Conservation (phyloP, 1,140 invertebrate genomes). For the Drosophila ambigua region DNA sequence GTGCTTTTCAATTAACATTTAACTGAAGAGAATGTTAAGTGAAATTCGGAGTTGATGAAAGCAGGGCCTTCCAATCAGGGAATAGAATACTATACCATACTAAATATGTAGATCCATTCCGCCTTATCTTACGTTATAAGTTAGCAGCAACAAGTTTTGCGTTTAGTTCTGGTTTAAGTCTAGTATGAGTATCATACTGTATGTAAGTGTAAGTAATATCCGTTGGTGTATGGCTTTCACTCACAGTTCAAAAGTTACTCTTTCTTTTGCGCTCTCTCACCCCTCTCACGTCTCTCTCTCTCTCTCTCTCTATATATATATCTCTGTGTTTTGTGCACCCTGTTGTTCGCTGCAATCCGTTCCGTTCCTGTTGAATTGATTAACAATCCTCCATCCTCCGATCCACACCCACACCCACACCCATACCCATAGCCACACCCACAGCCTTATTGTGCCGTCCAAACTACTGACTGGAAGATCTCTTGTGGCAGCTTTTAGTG, state of each 20-base stretch:
- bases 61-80: slow-evolving; percentile 24
- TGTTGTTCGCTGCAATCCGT: slow-evolving; percentile 11
- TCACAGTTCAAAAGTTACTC: slow-evolving; percentile 30
- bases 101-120: no score
- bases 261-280: slow-evolving; percentile 20
- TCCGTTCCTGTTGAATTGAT: slow-evolving; percentile 13
- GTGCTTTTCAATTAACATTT: slow-evolving; percentile 41
- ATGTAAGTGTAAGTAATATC: slow-evolving; percentile 56
- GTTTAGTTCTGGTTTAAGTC: slow-evolving; percentile 32
- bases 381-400: slow-evolving; percentile 12
- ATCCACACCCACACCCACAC: not conserved
- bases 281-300: slow-evolving; percentile 19
- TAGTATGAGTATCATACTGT: slow-evolving; percentile 11
- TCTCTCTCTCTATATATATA: slow-evolving; percentile 8
- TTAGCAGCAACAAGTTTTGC: slow-evolving; percentile 38
- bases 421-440: not conserved
- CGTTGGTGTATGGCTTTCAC: slow-evolving; percentile 69
- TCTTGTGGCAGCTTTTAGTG: slow-evolving; percentile 39
- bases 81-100: not conserved
- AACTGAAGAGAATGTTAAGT: slow-evolving; percentile 59
- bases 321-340: slow-evolving; percentile 13
- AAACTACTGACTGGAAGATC: slow-evolving; percentile 4
- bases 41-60: slow-evolving; percentile 80
- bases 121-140: slow-evolving; percentile 26
- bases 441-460: slow-evolving; percentile 28